Conservation (phyloP, 92 coral and sea anemone species). For the Chrysogorgia sp. region DNA sequence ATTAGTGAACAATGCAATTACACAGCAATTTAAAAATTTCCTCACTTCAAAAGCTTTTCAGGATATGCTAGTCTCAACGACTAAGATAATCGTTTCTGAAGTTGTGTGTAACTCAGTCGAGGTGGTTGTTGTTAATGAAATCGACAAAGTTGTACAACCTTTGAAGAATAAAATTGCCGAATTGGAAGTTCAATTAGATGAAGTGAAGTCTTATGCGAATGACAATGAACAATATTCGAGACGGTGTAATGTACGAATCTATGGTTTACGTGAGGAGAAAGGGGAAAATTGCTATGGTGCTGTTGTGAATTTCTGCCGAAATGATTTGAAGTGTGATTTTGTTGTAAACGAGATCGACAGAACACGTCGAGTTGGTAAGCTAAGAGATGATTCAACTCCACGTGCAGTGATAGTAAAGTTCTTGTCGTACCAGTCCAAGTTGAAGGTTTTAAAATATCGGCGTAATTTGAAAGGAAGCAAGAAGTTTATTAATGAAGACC, state of each 20-base stretch:
- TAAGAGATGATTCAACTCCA: not conserved
- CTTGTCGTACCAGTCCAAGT: slow-evolving; percentile 32
- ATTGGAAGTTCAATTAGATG: not conserved
- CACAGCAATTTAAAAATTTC: slow-evolving; percentile 1
- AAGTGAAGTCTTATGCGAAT: not conserved
- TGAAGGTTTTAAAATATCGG: slow-evolving; percentile 33
- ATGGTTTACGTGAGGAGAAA: not conserved
- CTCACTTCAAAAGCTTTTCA: not conserved
- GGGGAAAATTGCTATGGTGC: slow-evolving; percentile 5
- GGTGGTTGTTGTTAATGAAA: slow-evolving; percentile 7
- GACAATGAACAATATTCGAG: not conserved
- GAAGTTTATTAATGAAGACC: slow-evolving; percentile 45
- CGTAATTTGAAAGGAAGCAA: slow-evolving; percentile 40
- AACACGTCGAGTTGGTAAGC: slow-evolving; percentile 2
- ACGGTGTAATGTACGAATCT: slow-evolving; percentile 7
- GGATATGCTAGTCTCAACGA: not conserved
- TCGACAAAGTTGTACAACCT: slow-evolving; percentile 4
- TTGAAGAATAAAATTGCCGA: not conserved
- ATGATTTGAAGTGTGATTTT: not conserved
- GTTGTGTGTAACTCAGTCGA: slow-evolving; percentile 4
- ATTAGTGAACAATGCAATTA: not conserved
- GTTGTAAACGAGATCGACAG: not conserved
- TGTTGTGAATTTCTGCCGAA: not conserved
- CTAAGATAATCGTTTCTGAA: not conserved
- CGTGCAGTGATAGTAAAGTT: slow-evolving; percentile 14